These are phyloP conservation scores for Silurus glanis DNA, from an alignment of 2,113 vertebrate genomes.

Conservation along the genomic window DNA sequence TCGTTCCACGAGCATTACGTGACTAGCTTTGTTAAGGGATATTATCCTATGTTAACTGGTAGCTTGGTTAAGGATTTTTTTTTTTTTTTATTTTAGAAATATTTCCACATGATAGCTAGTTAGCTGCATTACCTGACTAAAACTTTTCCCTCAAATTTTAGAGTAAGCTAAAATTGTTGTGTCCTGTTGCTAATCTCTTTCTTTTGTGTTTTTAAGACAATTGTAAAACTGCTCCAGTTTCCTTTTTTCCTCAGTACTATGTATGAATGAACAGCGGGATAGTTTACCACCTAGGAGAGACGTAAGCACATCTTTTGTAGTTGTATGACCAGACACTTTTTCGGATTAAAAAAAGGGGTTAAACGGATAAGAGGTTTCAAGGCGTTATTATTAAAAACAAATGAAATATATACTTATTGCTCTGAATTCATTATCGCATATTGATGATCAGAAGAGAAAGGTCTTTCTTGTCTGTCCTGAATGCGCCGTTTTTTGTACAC, in stretches of 20 bases:
- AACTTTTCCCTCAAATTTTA: not conserved
- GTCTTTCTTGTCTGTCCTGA: not conserved
- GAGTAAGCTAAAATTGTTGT: not conserved
- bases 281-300: not conserved
- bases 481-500: not conserved
- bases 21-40: not conserved
- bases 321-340: not conserved
- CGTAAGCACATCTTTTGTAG: not conserved
- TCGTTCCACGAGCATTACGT: not conserved
- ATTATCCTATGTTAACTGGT: not conserved
- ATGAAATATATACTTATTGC: not conserved
- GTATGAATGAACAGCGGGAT: not conserved
- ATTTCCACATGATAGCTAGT: not conserved
- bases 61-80: no score
- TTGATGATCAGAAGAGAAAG: not conserved
- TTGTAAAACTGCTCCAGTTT: not conserved
- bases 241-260: no score
- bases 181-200: not conserved
- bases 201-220: not conserved
- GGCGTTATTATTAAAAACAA: not conserved
- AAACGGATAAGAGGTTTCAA: not conserved
- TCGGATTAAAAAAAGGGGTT: no score
- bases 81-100: not conserved
- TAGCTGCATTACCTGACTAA: not conserved
- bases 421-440: not conserved